Evolutionary conservation across 1,140 invertebrate species (phyloP).

Genomic region (Cardiocondyla obscurior): DNA sequence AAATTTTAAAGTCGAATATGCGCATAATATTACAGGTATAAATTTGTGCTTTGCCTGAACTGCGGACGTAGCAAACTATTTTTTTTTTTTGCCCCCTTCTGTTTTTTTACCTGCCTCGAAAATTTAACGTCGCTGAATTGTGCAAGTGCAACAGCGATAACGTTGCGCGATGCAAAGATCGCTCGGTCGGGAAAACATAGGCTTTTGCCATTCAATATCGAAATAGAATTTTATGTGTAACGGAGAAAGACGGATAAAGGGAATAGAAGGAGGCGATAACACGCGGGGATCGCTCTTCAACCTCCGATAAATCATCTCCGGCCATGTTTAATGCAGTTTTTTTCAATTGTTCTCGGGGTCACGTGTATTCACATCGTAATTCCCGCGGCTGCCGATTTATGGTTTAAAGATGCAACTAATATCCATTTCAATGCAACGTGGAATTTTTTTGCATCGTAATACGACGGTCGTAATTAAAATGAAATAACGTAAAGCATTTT

Average conservation of each 20-base stretch:
- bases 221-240: conserved; percentile 42
- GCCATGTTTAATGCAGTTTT: conserved; percentile 72
- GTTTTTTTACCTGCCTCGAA: background rate
- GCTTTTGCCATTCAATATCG: conserved; percentile 42
- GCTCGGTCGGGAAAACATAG: conserved; percentile 11
- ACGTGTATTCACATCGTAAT: conserved; percentile 45
- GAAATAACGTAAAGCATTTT: background rate
- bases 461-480: background rate
- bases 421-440: background rate
- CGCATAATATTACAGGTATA: background rate
- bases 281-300: conserved; percentile 11
- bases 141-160: conserved; percentile 19
- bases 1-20: conserved; percentile 6
- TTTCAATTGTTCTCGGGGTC: conserved; percentile 66
- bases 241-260: background rate
- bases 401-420: background rate
- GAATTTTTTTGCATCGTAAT: background rate
- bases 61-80: background rate
- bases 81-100: background rate
- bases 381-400: conserved; percentile 52
- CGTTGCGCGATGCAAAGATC: conserved; percentile 28
- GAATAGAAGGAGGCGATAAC: background rate
- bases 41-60: conserved; percentile 5
- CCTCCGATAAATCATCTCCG: conserved; percentile 61
- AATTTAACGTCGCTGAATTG: conserved; percentile 10